Evolutionary conservation across 2,797 vertebrate genomes (phyloP).

Genomic region (Clarias fuscus): DNA sequence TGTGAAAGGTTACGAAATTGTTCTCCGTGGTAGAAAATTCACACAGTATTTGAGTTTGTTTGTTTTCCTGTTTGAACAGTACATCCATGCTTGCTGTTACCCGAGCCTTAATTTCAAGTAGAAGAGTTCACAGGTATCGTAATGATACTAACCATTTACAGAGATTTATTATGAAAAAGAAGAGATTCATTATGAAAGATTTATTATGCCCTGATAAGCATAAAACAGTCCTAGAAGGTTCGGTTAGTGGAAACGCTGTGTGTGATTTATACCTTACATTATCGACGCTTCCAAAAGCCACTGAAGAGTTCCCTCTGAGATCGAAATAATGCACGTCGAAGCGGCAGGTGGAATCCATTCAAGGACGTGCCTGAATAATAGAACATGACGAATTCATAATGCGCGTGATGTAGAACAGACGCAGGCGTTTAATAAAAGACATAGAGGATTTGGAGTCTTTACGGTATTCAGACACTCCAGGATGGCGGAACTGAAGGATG

Average conservation of each 20-base stretch:
- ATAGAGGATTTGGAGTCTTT: constrained; percentile 1
- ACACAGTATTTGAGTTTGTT: not conserved
- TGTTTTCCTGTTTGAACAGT: not conserved
- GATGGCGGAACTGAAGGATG: not conserved
- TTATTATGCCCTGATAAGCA: not conserved
- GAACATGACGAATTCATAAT: constrained; percentile 48
- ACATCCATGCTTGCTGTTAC: not conserved
- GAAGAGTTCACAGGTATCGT: not conserved
- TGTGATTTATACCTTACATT: not conserved
- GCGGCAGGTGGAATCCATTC: constrained; percentile 31
- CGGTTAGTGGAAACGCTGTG: not conserved
- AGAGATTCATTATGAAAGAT: no score
- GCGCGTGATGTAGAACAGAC: constrained; percentile 34
- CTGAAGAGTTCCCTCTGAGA: not conserved
- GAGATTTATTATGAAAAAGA: no score
- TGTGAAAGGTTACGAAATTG: not conserved
- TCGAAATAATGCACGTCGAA: constrained; percentile 28
- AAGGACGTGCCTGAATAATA: constrained; percentile 45
- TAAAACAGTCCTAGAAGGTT: not conserved
- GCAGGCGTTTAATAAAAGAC: constrained; percentile 16
- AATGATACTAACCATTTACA: not conserved
- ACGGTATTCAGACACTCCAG: not conserved
- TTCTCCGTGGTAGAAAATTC: not conserved
- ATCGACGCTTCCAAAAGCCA: not conserved
- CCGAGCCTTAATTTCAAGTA: not conserved